A percentile compares a stretch with the other conserved stretches of the same genome.
phyloP scores from a whole-genome alignment of 2,888 invertebrate genomes.

The Neoscelio sp. region DNA sequence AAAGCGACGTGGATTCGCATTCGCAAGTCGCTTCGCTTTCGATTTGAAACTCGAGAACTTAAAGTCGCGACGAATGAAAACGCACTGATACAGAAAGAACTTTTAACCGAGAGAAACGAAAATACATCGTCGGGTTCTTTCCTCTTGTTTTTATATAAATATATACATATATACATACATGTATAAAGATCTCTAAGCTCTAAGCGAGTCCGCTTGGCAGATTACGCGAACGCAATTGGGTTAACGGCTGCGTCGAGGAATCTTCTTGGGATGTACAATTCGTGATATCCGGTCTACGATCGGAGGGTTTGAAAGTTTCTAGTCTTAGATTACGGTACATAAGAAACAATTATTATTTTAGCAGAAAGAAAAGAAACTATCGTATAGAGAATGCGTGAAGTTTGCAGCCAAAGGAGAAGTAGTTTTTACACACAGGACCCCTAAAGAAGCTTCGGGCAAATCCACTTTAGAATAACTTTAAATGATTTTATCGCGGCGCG shows the following conservation, averaged over 20 bases:
- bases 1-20: neutral
- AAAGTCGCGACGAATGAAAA: constrained; percentile 21
- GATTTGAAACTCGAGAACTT: constrained; percentile 14
- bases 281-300: constrained; percentile 64
- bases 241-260: constrained; percentile 50
- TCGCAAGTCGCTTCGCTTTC: constrained; percentile 21
- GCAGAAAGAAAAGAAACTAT: constrained; percentile 5
- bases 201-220: constrained; percentile 42
- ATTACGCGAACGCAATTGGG: constrained; percentile 62
- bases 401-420: neutral
- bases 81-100: constrained; percentile 25
- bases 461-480: constrained; percentile 35
- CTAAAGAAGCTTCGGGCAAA: constrained; percentile 21
- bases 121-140: constrained; percentile 42
- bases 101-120: constrained; percentile 1
- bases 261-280: constrained; percentile 51
- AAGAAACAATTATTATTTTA: constrained; percentile 54
- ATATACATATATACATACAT: constrained; percentile 42
- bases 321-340: constrained; percentile 55
- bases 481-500: constrained; percentile 32
- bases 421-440: neutral
- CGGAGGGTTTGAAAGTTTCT: constrained; percentile 66
- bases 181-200: constrained; percentile 28
- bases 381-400: constrained; percentile 6
- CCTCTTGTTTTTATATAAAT: constrained; percentile 43